Conservation (phyloP, 2,888 invertebrate species). For the Pheosia gnoma region DNA sequence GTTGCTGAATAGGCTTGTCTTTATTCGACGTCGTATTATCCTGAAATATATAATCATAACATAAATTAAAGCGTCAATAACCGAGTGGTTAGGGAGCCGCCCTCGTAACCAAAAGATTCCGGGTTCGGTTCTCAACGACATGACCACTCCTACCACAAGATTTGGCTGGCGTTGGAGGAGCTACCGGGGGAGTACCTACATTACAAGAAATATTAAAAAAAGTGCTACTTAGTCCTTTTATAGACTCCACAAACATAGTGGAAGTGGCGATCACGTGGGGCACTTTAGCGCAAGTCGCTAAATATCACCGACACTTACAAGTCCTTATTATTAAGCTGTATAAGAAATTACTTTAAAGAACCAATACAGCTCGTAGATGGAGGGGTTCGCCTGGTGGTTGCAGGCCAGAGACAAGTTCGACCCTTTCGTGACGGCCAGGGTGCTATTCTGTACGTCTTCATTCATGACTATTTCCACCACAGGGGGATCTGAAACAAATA, state of each 20-base stretch:
- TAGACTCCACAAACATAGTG: too few species aligned
- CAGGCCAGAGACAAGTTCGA: slow-evolving; percentile 65
- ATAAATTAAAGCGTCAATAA: too few species aligned
- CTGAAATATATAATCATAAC: neutral
- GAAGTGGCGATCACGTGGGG: too few species aligned
- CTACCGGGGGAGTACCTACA: too few species aligned
- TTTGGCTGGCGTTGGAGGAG: too few species aligned
- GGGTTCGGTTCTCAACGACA: too few species aligned
- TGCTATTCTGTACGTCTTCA: slow-evolving; percentile 55
- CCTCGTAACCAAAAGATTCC: too few species aligned
- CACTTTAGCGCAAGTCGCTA: too few species aligned
- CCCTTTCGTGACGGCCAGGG: slow-evolving; percentile 62
- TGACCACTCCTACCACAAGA: too few species aligned
- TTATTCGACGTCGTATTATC: slow-evolving; percentile 14
- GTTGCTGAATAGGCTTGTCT: slow-evolving; percentile 46
- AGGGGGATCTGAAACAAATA: slow-evolving; percentile 58
- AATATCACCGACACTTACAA: neutral
- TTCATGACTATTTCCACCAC: slow-evolving; percentile 59
- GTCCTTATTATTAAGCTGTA: neutral
- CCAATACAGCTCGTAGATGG: slow-evolving; percentile 66
- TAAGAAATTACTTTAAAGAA: slow-evolving; percentile 61
- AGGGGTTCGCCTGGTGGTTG: slow-evolving; percentile 67
- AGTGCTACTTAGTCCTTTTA: too few species aligned
- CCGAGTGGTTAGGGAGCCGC: too few species aligned
- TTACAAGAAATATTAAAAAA: too few species aligned